Base-by-base conservation (phyloP, 1,140 invertebrate species). In the Drosophila subpulchrella region DNA sequence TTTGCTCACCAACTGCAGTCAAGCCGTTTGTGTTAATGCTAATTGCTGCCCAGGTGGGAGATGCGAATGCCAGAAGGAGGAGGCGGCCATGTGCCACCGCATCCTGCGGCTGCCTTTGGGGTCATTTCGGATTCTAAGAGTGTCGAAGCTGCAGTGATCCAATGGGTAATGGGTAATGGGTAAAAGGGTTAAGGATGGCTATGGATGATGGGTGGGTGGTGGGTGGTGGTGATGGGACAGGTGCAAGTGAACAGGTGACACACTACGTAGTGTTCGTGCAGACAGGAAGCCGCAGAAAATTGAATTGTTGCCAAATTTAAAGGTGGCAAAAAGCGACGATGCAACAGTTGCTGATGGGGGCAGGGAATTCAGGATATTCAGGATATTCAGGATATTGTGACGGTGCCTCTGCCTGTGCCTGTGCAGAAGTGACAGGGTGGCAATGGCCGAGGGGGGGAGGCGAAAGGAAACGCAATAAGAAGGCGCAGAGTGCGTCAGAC, bases 1-100 rank as follows among this genome's bases (percentile, higher is more conserved):
- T 73, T 84, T 85, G 82, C 72, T 71, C 73, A 27, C 44, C 50
- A 78, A 81, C 80, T 86, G 83, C 83, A 86, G 84, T 86, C 82
- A 79, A 81, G 82, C 61, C 62, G 62, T 66, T 68, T 75, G 59
- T 88, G 51, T 79, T 78, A 83, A 88, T 82, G 83, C 83, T 88
- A 88, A 88, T 88, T 88, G 84, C 84, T 55, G 42, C 30, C 41
- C 32, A 34, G 32, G 32, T 34, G 32, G 32, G 32, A 8, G 8
- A 8, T 2, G 32, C 8, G 10, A 10, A 34, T 7, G 32, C 27
- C 27, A 27, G 27, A 6, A 32, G 32, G 32, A 8, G 8, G 32
- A 1, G 32, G 32, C 6, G 8, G 8, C 32, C 27, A 27, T 27
- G 27, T n/a, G 7, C 8, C 42, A 44, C 34, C 50, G 41, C 61